A percentile compares a stretch with the other conserved stretches of the same genome.
These are phyloP conservation scores for Acleris literana DNA, from an alignment of 2,888 invertebrate species.

Conservation along the genomic window DNA sequence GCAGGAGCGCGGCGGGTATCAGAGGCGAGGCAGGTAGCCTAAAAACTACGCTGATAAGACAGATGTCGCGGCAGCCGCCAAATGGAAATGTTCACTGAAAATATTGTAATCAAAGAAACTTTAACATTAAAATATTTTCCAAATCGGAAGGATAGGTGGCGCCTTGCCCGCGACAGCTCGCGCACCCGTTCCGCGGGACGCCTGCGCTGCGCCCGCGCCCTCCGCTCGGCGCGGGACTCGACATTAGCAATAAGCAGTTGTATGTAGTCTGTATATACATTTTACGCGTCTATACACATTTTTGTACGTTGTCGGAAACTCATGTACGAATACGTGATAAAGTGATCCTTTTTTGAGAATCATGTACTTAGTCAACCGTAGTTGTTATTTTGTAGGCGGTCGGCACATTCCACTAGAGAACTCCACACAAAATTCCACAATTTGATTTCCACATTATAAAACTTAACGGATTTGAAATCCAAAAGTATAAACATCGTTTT, in stretches of 20 bases:
- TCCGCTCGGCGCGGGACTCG: slow-evolving; percentile 44
- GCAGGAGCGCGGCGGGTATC: neutral
- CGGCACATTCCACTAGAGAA: slow-evolving; percentile 82
- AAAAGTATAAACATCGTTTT: slow-evolving; percentile 73
- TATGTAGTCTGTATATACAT: slow-evolving; percentile 83
- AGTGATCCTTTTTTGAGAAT: slow-evolving; percentile 83
- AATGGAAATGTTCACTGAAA: too few relatives aligned
- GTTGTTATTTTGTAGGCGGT: slow-evolving; percentile 81
- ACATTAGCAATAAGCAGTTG: slow-evolving; percentile 82
- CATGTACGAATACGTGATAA: slow-evolving; percentile 74
- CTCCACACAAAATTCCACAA: slow-evolving; percentile 78
- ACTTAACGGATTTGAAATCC: slow-evolving; percentile 79
- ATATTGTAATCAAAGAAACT: too few relatives aligned
- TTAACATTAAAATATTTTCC: too few relatives aligned
- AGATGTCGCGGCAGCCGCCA: too few relatives aligned
- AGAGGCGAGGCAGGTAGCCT: neutral
- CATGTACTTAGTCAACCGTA: slow-evolving; percentile 80
- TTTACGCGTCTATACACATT: slow-evolving; percentile 83
- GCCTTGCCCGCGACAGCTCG: neutral
- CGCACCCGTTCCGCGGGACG: neutral
- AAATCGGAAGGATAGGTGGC: too few relatives aligned
- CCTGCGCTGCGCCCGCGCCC: neutral
- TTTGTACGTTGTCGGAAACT: slow-evolving; percentile 79
- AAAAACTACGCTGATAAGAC: too few relatives aligned
- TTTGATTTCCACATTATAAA: slow-evolving; percentile 79